Evolutionary conservation across 2,797 vertebrate species (phyloP), one percentile per base, ranked within the genome.

Genomic region (Squalus acanthias): DNA sequence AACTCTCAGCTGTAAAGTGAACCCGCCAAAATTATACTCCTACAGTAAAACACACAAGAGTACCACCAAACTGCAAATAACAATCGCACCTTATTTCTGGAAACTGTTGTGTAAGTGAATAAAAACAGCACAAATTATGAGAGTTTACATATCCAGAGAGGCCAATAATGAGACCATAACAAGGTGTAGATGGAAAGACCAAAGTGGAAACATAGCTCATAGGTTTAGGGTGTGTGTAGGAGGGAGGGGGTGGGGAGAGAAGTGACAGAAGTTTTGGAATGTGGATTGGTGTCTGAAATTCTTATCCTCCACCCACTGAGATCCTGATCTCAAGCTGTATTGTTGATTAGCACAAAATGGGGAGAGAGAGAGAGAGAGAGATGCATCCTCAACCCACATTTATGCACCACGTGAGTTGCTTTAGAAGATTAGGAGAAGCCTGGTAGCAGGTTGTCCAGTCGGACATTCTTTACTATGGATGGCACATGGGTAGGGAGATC

Each of bases 91-190:
- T 67, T 67, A 39, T 93, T 67, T 93, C 63, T 93, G n/a, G 65
- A 67, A 20, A 67, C n/a, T n/a, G 15, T 2, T 39, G 26, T 22
- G 39, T 50, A 65, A 92, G 15, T 92, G 63, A 92, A 65, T 93
- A 20, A 46, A 93, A 69, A 20, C 3, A 33, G 88, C 57, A 91
- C 60, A 15, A 91, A 91, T 91, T 63, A 50, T 85, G 29, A 33
- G 33, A n/a, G 91, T 93, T 93, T 93, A 69, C 20, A 93, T 67
- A 93, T 46, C 65, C n/a, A 69, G 91, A 93, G 20, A 69, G 20
- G n/a, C n/a, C 82, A 33, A 0, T 46, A 24, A 69, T 93, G 33
- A 93, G 65, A 22, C 24, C 82, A 50, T 85, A 85, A 85, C 82
- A 39, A 93, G 0, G 65, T 69, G 65, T 39, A 39, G 24, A 69